These are phyloP conservation scores for Cryptocephalus primarius DNA, from an alignment of 2,888 invertebrate genomes.

Conservation along the genomic window DNA sequence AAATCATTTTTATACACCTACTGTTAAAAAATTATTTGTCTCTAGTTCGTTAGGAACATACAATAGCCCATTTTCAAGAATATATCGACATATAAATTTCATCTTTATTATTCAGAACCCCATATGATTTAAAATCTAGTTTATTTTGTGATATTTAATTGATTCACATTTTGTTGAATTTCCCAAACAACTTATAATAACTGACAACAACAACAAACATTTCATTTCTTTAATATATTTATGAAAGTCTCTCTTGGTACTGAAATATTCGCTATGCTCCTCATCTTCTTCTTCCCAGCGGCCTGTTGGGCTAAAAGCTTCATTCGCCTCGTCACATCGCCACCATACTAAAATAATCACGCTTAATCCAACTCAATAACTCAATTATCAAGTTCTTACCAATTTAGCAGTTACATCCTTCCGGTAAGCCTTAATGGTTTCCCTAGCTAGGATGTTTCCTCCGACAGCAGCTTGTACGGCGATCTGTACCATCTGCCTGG, in stretches of 20 bases:
- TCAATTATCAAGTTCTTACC: constrained; percentile 39
- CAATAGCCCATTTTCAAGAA: no score
- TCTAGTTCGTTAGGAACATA: no score
- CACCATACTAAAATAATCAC: constrained; percentile 64
- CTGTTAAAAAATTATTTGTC: no score
- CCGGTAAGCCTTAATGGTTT: constrained; percentile 73
- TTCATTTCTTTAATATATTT: constrained; percentile 69
- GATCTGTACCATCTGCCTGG: constrained; percentile 79
- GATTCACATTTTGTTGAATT: no score
- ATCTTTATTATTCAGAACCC: no score
- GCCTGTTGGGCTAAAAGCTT: constrained; percentile 83
- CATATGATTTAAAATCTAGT: no score
- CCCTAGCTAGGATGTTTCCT: constrained; percentile 70
- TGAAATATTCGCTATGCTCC: constrained; percentile 80
- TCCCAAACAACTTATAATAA: no score
- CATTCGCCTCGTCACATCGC: constrained; percentile 79
- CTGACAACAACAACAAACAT: neutral
- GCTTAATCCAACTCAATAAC: neutral
- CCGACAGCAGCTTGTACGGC: constrained; percentile 77
- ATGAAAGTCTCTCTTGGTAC: constrained; percentile 91
- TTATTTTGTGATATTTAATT: no score
- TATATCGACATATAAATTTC: no score
- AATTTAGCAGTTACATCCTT: constrained; percentile 93
- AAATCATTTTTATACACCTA: no score
- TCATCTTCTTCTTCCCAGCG: constrained; percentile 90